Conservation (phyloP, 2,888 invertebrate genomes). For the Leptopilina myrica region DNA sequence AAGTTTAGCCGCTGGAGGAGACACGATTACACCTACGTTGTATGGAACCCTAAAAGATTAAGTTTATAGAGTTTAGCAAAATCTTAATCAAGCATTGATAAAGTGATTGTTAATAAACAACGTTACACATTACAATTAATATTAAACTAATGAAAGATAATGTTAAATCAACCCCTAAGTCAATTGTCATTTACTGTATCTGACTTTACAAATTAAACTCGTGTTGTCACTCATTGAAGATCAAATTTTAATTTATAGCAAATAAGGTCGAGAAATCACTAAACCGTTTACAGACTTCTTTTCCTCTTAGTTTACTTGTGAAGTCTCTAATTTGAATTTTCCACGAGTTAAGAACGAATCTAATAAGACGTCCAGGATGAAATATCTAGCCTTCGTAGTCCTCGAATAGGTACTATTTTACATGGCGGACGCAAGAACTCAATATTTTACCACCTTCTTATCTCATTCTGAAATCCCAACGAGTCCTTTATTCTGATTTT, state of each 20-base stretch:
- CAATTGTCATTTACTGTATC: no score
- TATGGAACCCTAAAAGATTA: no score
- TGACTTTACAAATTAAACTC: conserved; percentile 5
- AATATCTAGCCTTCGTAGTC: conserved; percentile 56
- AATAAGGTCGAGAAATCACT: conserved; percentile 29
- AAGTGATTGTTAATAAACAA: no score
- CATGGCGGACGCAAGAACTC: conserved; percentile 60
- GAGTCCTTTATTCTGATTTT: conserved; percentile 56
- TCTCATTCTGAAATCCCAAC: conserved; percentile 62
- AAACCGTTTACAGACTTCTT: conserved; percentile 29
- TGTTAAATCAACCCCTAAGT: no score
- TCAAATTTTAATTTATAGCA: conserved; percentile 31
- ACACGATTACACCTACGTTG: no score
- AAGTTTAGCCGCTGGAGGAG: no score
- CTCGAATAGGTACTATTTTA: conserved; percentile 61
- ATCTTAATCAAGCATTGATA: no score
- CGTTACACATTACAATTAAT: no score
- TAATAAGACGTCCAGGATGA: conserved; percentile 57
- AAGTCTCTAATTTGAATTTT: conserved; percentile 56
- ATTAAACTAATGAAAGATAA: no score
- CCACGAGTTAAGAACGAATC: conserved; percentile 46
- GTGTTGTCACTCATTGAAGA: conserved; percentile 9
- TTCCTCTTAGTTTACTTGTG: conserved; percentile 15
- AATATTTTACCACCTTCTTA: conserved; percentile 64
- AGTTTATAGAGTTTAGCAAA: no score